A percentile compares a stretch with the other conserved stretches of the same genome.
Evolutionary conservation across 1,140 invertebrate species (phyloP).

Genomic region (Psix sp.): DNA sequence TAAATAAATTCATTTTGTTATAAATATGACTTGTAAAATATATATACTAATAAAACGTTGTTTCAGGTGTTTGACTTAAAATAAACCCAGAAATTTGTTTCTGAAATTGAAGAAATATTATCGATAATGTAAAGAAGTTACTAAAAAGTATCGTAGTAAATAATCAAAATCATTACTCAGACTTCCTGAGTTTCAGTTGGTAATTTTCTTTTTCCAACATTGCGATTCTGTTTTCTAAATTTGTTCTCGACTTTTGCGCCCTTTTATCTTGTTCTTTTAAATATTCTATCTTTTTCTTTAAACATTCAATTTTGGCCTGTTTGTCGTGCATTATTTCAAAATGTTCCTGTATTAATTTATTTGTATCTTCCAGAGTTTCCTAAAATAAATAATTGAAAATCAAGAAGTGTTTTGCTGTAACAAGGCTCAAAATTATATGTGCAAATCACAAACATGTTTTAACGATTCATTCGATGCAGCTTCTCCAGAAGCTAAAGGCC

Average conservation of each 20-base stretch:
- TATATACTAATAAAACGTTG: too few species aligned
- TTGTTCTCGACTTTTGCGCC: slow-evolving; percentile 79
- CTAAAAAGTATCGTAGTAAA: too few species aligned
- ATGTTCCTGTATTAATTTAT: slow-evolving; percentile 77
- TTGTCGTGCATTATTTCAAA: slow-evolving; percentile 77
- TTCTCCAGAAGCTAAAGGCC: slow-evolving; percentile 5
- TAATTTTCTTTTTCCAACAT: slow-evolving; percentile 75
- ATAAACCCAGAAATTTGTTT: too few species aligned
- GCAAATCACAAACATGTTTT: too few species aligned
- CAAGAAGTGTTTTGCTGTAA: neutral
- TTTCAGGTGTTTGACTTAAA: too few species aligned
- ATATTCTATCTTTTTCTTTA: slow-evolving; percentile 80
- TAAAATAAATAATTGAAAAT: slow-evolving; percentile 4
- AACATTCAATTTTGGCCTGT: slow-evolving; percentile 77
- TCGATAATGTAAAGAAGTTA: too few species aligned
- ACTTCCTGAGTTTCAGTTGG: slow-evolving; percentile 55
- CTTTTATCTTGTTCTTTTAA: slow-evolving; percentile 80
- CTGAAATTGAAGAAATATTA: too few species aligned
- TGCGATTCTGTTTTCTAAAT: slow-evolving; percentile 80
- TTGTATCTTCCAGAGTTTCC: slow-evolving; percentile 17
- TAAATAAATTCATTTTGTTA: too few species aligned
- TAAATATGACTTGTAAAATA: too few species aligned
- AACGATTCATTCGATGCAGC: too few species aligned
- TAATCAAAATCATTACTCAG: too few species aligned
- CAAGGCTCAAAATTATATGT: too few species aligned